These are phyloP conservation scores for Lamprologus callipterus DNA, from an alignment of 2,113 vertebrate genomes.

Conservation along the genomic window DNA sequence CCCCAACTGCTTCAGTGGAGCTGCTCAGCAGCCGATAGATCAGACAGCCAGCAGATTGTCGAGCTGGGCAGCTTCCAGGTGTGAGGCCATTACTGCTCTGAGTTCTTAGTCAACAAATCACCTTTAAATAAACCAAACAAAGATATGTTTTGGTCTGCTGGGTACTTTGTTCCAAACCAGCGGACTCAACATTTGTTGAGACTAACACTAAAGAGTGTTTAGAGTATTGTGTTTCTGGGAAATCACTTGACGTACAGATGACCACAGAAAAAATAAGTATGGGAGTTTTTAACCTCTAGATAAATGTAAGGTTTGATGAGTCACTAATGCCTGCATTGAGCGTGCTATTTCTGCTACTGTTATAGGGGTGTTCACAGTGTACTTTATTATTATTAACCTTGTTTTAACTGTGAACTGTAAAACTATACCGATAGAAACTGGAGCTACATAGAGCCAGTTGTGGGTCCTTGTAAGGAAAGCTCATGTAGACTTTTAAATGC, in stretches of 20 bases:
- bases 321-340: not conserved
- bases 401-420: not conserved
- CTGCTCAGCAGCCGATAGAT: not conserved
- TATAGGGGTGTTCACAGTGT: not conserved
- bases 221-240: not conserved
- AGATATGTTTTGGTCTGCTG: not conserved
- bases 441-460: not conserved
- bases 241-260: not conserved
- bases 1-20: not conserved
- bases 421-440: not conserved
- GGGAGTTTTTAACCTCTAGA: not conserved
- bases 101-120: not conserved
- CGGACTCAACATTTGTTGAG: not conserved
- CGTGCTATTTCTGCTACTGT: no score
- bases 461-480: not conserved
- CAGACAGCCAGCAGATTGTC: not conserved
- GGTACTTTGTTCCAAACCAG: not conserved
- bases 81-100: not conserved
- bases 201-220: not conserved
- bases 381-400: not conserved
- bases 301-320: not conserved
- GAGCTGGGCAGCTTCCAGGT: not conserved
- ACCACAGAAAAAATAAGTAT: not conserved
- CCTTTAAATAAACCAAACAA: not conserved
- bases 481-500: not conserved